A percentile compares a stretch with the other conserved stretches of the same genome.
These are phyloP conservation scores for Heliconius congener DNA, from an alignment of 1,140 invertebrate species.

Conservation along the genomic window DNA sequence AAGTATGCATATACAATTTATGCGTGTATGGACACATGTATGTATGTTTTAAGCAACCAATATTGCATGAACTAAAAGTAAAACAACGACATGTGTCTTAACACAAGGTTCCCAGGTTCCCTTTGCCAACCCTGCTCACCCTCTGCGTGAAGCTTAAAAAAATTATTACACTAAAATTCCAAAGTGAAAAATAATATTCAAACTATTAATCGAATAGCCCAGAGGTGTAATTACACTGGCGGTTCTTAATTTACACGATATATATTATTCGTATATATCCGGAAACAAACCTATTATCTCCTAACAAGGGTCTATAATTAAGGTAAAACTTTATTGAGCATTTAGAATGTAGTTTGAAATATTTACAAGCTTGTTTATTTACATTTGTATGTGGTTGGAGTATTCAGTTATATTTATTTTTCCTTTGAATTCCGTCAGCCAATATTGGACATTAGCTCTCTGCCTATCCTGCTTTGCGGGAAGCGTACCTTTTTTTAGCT, in stretches of 20 bases:
- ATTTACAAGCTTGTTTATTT: neutral
- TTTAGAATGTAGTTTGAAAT: neutral
- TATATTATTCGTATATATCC: neutral
- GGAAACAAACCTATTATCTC: constrained; percentile 2
- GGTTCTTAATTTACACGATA: neutral
- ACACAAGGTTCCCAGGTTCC: too few species aligned
- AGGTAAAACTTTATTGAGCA: neutral
- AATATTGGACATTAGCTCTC: too few species aligned
- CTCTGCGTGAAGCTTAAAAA: too few species aligned
- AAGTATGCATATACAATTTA: neutral
- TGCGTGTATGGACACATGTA: neutral
- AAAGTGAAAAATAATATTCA: neutral
- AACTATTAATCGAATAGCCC: neutral
- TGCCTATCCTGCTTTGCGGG: too few species aligned
- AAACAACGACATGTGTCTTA: too few species aligned
- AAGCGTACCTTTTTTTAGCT: too few species aligned
- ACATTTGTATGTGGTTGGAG: too few species aligned
- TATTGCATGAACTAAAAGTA: too few species aligned
- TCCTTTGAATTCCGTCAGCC: too few species aligned
- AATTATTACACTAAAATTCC: too few species aligned
- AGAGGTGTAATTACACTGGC: neutral
- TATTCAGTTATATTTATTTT: too few species aligned
- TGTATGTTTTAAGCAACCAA: neutral
- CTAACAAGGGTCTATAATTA: constrained; percentile 3
- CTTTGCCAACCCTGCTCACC: too few species aligned